Base-by-base conservation (phyloP, 2,888 invertebrate species). In the Idaea biselata region DNA sequence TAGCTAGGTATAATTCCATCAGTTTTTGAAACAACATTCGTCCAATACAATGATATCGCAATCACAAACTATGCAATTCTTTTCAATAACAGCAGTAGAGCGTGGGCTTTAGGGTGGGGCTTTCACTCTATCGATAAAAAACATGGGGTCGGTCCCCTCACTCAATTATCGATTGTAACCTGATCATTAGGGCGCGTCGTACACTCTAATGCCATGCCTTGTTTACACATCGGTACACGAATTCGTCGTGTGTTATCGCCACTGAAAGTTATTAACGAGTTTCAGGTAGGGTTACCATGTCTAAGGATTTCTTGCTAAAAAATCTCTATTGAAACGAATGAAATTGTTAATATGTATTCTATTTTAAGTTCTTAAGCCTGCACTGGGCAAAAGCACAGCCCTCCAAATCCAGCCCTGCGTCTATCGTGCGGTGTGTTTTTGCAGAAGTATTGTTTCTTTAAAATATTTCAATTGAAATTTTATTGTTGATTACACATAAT, bases 121-220 rank as follows among this genome's bases (percentile, higher is more conserved):
- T 62, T 58, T 58, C 62, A 63, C 63, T 69, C 58, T 66, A 68
- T 71, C 70, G 70, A 72, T 68, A 63, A 68, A 25, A 65, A 65
- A 61, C 70, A 60, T 69, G 66, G 72, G 73, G 69, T 68, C 67
- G 65, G 66, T 73, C 73, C 73, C 72, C 71, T 70, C 56, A 63
- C 69, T 63, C 60, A 67, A 70, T 65, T 76, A 78, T 80, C 74
- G 79, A 78, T 80, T 78, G 78, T 73, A 80, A 80, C 73, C 65
- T 69, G 77, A 80, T 78, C 78, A 75, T 75, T 74, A 75, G 74
- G 77, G 74, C 66, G 70, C 70, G 73, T 70, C 75, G 68, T 66
- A 63, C 70, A 73, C 70, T 67, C 67, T 68, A 68, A 68, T 67
- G 68, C 65, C 69, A 66, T 73, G 64, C 75, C 75, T 74, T 78